Evolutionary conservation across 2,113 vertebrate genomes (phyloP), one percentile per base, ranked within the genome.

Genomic region (Onychorhynchus coronatus): DNA sequence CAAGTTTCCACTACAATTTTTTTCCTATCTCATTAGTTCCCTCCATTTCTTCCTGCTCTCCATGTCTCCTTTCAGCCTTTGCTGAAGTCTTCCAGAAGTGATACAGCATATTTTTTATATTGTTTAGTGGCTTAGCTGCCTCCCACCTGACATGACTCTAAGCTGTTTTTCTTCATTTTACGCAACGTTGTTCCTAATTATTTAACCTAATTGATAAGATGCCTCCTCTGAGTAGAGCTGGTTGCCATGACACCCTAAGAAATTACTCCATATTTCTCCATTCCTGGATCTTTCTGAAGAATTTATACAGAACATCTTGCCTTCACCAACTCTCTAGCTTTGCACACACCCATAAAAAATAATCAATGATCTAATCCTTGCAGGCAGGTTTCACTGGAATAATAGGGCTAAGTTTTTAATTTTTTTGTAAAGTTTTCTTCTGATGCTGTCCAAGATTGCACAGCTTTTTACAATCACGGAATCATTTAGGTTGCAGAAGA

Each of bases 181-280:
- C 65, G 81, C 83, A 61, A 27, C 49, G 47, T 72, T 91, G 66
- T 56, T 86, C 8, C 28, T 84, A 88, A 94, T 94, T 95, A 95
- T 89, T 95, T 86, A 91, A 81, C 46, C 20, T 91, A 91, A 92
- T 72, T 85, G 85, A 89, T 92, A 84, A 25, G 78, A 80, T 88
- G 44, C 59, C 90, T 93, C 82, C 92, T 75, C 75, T 80, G 47
- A 35, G 68, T 72, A 93, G 52, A 89, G 58, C 31, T 30, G 25
- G 93, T 95, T 96, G 85, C 85, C 73, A 86, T 72, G 85, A 81
- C 85, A 75, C 61, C 74, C 10, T 18, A 86, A 94, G 85, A 83
- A 89, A 91, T 67, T 2, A 90, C 33, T 90, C 68, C 11, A 5
- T 88, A 65, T 71, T 91, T 90, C 94, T 84, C 65, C 52, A 84